Percentiles rank a stretch among this genome's conserved stretches.
phyloP scores from a whole-genome alignment of 1,140 invertebrate species.

The Drepana arcuata region DNA sequence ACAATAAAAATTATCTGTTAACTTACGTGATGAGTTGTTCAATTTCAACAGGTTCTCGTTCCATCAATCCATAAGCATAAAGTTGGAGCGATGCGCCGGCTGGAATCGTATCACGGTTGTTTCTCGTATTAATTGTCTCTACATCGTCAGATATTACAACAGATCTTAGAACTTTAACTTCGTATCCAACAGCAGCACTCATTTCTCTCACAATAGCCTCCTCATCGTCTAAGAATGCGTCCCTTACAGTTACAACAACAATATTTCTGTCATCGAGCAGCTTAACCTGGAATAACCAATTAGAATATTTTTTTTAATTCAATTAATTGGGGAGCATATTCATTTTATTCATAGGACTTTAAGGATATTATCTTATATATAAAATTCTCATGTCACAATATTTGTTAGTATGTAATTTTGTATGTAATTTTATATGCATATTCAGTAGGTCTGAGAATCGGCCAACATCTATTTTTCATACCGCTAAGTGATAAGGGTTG shows the following conservation, averaged over 20 bases:
- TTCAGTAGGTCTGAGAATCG: too few species aligned
- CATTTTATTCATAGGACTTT: too few species aligned
- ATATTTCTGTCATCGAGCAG: conserved; percentile 38
- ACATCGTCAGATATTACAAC: conserved; percentile 33
- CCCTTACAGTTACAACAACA: conserved; percentile 38
- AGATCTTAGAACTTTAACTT: conserved; percentile 36
- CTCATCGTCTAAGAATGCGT: conserved; percentile 48
- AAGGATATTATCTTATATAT: too few species aligned
- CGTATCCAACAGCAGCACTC: conserved; percentile 36
- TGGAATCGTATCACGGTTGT: conserved; percentile 9
- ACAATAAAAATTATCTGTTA: conserved; percentile 4
- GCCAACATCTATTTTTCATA: too few species aligned
- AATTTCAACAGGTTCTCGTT: conserved; percentile 36
- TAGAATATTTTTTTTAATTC: too few species aligned
- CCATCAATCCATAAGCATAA: conserved; percentile 47
- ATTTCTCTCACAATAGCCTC: conserved; percentile 27
- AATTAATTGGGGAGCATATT: too few species aligned
- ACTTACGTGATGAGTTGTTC: conserved; percentile 27
- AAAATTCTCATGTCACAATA: too few species aligned
- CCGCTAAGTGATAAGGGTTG: too few species aligned
- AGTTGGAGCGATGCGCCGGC: conserved; percentile 36
- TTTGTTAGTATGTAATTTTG: too few species aligned
- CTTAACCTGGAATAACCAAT: conserved; percentile 55
- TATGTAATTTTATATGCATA: too few species aligned
- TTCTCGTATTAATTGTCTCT: conserved; percentile 12